These are phyloP conservation scores for Drosophila ezoana DNA, from an alignment of 2,888 invertebrate genomes.

Conservation along the genomic window DNA sequence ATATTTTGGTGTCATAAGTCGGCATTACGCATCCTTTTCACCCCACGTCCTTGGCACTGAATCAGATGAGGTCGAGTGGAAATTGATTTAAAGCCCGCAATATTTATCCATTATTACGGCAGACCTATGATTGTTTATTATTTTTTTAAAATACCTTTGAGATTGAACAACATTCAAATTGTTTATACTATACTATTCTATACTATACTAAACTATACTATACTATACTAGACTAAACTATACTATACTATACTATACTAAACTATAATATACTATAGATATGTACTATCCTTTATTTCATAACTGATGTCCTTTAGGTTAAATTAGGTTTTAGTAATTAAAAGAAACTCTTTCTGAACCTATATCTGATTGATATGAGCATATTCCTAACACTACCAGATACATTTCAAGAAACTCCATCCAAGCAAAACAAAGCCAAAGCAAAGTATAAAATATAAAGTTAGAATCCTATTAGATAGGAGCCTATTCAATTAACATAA, in stretches of 20 bases:
- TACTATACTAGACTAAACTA: not conserved
- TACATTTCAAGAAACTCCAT: too few species aligned
- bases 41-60: not conserved
- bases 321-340: too few species aligned
- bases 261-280: not conserved
- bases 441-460: too few species aligned
- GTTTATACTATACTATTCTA: not conserved
- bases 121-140: not conserved
- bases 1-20: constrained; percentile 84
- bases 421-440: too few species aligned
- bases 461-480: not conserved
- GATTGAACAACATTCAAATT: too few species aligned
- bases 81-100: constrained; percentile 47
- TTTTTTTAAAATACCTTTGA: not conserved
- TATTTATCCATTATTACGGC: constrained; percentile 14
- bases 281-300: not conserved
- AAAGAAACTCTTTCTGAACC: too few species aligned
- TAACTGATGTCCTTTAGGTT: too few species aligned
- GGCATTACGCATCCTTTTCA: constrained; percentile 65
- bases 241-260: not conserved
- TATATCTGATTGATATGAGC: too few species aligned
- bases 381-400: too few species aligned
- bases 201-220: too few species aligned
- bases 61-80: constrained; percentile 2
- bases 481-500: not conserved